These are phyloP conservation scores for Leucophora obtusa DNA, from an alignment of 2,888 invertebrate genomes.

Conservation along the genomic window DNA sequence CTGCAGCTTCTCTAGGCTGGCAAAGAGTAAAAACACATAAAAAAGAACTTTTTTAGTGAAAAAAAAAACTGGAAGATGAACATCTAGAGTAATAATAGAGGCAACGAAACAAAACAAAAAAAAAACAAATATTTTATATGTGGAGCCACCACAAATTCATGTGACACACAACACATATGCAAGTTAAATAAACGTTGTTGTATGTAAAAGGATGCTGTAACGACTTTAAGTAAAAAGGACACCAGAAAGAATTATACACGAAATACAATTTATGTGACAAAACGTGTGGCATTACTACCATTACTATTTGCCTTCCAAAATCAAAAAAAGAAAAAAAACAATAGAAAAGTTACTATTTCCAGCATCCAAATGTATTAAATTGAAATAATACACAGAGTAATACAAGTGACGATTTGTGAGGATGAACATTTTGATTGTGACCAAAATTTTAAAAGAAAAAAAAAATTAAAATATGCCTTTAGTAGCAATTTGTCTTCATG, in stretches of 20 bases:
- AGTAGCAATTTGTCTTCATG: conserved; percentile 47
- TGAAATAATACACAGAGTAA: conserved; percentile 21
- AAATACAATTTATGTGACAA: conserved; percentile 59
- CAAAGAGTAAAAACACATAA: conserved; percentile 44
- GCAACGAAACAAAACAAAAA: conserved; percentile 35
- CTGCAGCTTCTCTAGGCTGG: conserved; percentile 32
- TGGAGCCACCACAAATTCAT: conserved; percentile 61
- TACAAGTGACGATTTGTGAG: conserved; percentile 46
- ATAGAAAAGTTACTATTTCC: background rate
- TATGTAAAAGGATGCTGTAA: conserved; percentile 35
- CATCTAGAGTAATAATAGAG: conserved; percentile 60
- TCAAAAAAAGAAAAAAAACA: background rate
- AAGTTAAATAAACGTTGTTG: background rate
- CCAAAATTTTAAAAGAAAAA: conserved; percentile 4
- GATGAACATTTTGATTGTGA: conserved; percentile 37
- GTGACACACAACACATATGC: conserved; percentile 54
- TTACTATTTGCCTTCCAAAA: conserved; percentile 15
- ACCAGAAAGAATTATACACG: conserved; percentile 54
- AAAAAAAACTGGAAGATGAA: conserved; percentile 47
- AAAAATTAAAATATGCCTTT: conserved; percentile 11
- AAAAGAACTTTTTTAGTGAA: background rate
- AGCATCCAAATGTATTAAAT: conserved; percentile 19
- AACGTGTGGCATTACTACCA: conserved; percentile 43
- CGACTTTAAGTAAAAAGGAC: conserved; percentile 45
- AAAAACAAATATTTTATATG: conserved; percentile 41